Conservation (phyloP, 2,797 vertebrate species). For the Halcyon smyrnensis region DNA sequence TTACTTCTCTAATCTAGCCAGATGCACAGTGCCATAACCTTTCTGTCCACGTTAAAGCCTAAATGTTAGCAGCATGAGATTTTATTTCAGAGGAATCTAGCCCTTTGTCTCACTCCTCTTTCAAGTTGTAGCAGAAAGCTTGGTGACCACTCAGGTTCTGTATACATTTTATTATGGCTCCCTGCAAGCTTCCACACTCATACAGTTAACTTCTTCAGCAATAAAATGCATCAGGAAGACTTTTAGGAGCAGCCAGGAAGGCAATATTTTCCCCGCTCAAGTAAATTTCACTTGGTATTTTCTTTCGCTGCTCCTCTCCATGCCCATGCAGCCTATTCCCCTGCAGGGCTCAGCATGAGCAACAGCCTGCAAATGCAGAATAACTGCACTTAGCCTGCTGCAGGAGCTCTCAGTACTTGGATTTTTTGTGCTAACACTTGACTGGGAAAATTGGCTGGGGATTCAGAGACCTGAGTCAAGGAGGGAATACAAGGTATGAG, state of each 20-base stretch:
- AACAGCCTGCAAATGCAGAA: background rate
- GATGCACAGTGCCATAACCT: background rate
- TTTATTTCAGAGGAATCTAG: background rate
- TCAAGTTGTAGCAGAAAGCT: background rate
- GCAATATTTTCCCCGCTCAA: conserved; percentile 9
- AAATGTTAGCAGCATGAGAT: background rate
- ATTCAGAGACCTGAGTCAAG: background rate
- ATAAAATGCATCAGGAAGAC: background rate
- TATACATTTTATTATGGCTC: background rate
- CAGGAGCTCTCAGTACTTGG: background rate
- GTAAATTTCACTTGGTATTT: conserved; percentile 47
- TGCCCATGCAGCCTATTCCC: background rate
- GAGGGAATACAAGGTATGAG: background rate
- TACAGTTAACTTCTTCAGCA: background rate
- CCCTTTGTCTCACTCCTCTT: background rate
- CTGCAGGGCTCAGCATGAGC: conserved; percentile 44
- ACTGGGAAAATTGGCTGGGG: conserved; percentile 34
- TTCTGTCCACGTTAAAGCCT: background rate
- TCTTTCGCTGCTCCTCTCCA: background rate
- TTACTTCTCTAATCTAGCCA: background rate
- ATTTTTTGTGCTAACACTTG: background rate
- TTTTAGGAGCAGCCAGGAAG: background rate
- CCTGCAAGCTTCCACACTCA: background rate
- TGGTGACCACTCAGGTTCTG: background rate
- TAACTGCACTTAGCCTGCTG: background rate